Percentiles rank a stretch among this genome's conserved stretches.
phyloP scores from a whole-genome alignment of 2,888 invertebrate genomes.

The Agrilus cyanescens region DNA sequence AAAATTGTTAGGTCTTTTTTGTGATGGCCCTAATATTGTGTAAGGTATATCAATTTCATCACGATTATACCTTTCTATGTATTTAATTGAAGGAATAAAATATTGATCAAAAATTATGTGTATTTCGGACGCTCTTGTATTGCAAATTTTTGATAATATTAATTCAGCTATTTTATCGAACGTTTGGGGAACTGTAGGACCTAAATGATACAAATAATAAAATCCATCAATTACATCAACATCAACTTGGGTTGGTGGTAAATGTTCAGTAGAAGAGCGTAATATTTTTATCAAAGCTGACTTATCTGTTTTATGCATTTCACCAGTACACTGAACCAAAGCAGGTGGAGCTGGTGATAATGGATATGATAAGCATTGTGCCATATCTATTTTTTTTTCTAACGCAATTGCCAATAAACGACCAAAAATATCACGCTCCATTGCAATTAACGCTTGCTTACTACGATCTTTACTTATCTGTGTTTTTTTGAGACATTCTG shows the following conservation, averaged over 20 bases:
- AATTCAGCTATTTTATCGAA: constrained; percentile 10
- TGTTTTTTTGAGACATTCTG: constrained; percentile 14
- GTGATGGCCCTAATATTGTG: too few relatives aligned
- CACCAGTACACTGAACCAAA: constrained; percentile 7
- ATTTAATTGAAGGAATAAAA: too few relatives aligned
- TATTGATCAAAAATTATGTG: too few relatives aligned
- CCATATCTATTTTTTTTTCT: too few relatives aligned
- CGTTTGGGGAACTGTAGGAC: constrained; percentile 5
- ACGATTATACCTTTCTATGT: too few relatives aligned
- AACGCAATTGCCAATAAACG: too few relatives aligned
- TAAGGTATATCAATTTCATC: too few relatives aligned
- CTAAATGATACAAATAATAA: constrained; percentile 10
- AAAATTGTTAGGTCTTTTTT: too few relatives aligned
- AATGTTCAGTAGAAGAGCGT: constrained; percentile 5
- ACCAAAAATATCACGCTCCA: too few relatives aligned
- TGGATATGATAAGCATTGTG: too few relatives aligned
- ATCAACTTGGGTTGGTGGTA: constrained; percentile 6
- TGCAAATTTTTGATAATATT: constrained; percentile 9
- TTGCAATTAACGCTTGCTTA: constrained; percentile 17
- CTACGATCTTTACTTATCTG: constrained; percentile 1
- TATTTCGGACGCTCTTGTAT: background rate
- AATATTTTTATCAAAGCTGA: constrained; percentile 8
- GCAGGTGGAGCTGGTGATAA: too few relatives aligned
- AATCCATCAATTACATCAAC: constrained; percentile 11
- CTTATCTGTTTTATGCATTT: constrained; percentile 10